These are phyloP conservation scores for Gymnopithys bicolor DNA, from an alignment of 2,797 vertebrate genomes.

Conservation along the genomic window DNA sequence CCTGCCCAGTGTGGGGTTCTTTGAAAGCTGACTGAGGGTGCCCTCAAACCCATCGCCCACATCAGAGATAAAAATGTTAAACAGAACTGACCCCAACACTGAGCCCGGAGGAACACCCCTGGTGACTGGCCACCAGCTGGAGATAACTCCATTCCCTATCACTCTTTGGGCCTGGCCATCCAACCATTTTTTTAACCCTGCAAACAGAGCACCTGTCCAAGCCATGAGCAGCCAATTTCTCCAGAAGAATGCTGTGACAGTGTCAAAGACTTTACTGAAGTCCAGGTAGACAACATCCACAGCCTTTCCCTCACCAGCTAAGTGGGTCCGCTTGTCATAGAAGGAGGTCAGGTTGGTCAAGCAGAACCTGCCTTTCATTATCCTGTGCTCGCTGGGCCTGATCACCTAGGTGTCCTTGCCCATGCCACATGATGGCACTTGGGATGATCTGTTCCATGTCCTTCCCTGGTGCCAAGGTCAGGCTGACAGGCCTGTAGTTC, in stretches of 20 bases:
- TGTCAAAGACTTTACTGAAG: neutral
- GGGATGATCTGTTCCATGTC: neutral
- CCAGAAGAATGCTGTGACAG: neutral
- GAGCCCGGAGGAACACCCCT: neutral
- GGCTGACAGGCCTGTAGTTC: neutral
- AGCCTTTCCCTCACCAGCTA: neutral
- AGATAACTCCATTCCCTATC: neutral
- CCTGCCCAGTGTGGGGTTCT: neutral
- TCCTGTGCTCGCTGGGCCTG: too few species aligned
- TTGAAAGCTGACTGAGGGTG: neutral
- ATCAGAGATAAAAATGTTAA: neutral
- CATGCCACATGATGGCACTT: neutral
- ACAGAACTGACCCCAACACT: neutral
- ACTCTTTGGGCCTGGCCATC: neutral
- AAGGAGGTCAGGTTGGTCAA: neutral
- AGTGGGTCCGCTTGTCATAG: neutral
- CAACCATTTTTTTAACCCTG: neutral
- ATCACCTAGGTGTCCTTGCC: neutral
- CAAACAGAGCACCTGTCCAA: neutral
- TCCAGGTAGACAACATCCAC: neutral
- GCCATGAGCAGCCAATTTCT: neutral
- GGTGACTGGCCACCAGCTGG: neutral
- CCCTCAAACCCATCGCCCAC: neutral
- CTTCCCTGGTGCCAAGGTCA: neutral
- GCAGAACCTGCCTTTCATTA: neutral